Base-by-base conservation (phyloP, 1,140 invertebrate species). In the Liolophura sinensis region DNA sequence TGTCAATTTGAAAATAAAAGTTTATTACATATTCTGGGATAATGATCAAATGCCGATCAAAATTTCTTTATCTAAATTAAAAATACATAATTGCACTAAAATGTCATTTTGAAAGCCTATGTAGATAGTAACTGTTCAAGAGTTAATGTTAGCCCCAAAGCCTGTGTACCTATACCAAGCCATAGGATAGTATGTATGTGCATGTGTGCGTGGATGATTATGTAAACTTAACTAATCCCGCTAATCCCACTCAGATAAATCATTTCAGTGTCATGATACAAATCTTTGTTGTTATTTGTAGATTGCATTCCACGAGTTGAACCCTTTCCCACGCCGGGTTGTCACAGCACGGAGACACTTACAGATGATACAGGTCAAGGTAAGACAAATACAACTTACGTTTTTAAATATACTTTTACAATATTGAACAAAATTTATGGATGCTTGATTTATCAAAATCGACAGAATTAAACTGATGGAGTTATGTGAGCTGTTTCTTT, bases 301-400 rank as follows among this genome's bases (percentile, higher is more conserved):
- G 84, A 80, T 87, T 71, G 87, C 87, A 4, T 88, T 88, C 67
- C 73, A 85, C 68, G 79, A 82, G 60, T 72, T 88, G 31, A 87
- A 88, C 73, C 87, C 87, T 49, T 87, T 88, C 68, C 82, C 85
- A 31, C 83, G 84, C 75, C 76, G 74, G 40, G 62, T 65, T 25
- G 80, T 88, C 18, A 77, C 78, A 48, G 73, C 69, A 22, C 86
- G 83, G 67, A 69, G 87, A 64, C 70, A 75, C 7, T 68, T 77
- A 62, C 83, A 87, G 73, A 64, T 84, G 16, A 73, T 77, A 31
- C 78, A 83, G 51, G 75, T 86, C 18, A 78, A 78, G 80, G 86
- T 87, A 73, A 75, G 67, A 52, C 49, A n/a, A 24, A 50, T 60
- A 3, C 27, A 31, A 14, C 47, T 27, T 18, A 27, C 27, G 52